Conservation (phyloP, 2,113 vertebrate species). For the Chlorocebus sabaeus region DNA sequence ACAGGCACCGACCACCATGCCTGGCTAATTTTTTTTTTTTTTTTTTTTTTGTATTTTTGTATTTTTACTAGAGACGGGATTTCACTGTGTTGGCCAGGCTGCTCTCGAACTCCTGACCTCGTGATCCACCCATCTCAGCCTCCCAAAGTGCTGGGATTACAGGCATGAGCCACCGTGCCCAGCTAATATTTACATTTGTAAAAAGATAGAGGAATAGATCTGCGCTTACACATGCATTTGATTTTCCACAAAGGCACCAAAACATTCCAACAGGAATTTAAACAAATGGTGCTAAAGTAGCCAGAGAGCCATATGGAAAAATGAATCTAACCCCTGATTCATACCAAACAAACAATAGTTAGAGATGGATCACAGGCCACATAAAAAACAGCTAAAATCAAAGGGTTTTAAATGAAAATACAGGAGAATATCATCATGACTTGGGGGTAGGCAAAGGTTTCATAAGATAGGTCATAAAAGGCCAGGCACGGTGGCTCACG, state of each 20-base stretch:
- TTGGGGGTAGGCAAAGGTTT: neutral
- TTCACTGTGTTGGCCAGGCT: too few relatives aligned
- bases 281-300: neutral
- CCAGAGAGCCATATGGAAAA: neutral
- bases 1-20: too few relatives aligned
- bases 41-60: too few relatives aligned
- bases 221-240: neutral
- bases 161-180: too few relatives aligned
- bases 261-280: neutral
- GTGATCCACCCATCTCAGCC: too few relatives aligned
- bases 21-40: too few relatives aligned
- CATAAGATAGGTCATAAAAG: neutral
- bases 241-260: neutral
- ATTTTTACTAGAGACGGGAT: too few relatives aligned
- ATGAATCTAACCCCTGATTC: neutral
- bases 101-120: too few relatives aligned
- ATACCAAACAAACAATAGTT: neutral
- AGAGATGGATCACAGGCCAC: neutral
- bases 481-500: too few relatives aligned
- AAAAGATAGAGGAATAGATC: neutral
- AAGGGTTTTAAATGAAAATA: neutral
- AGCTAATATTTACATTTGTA: neutral
- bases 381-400: neutral
- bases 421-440: neutral
- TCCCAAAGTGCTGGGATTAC: too few relatives aligned